Conservation (phyloP, 2,113 vertebrate species). For the Tapirus terrestris region DNA sequence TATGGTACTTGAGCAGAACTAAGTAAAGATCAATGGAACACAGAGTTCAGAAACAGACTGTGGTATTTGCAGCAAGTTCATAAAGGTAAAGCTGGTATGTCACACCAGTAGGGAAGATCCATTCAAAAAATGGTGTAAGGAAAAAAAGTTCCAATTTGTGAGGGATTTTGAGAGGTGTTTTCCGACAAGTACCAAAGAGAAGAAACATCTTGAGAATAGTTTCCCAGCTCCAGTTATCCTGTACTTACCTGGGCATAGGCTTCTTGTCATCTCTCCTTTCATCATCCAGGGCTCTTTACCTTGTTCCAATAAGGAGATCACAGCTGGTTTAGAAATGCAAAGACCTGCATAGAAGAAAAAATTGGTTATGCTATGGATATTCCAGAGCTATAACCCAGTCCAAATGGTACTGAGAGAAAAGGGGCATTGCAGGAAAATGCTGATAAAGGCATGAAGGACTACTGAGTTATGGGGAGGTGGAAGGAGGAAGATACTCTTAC, state of each 20-base stretch:
- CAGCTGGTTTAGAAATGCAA: conserved; percentile 63
- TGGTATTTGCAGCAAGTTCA: neutral
- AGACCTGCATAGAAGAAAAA: conserved; percentile 40
- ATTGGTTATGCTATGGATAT: neutral
- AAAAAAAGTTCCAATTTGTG: neutral
- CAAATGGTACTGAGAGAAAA: neutral
- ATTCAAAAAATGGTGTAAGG: neutral
- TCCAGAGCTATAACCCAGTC: neutral
- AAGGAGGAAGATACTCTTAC: neutral
- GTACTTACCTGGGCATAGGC: conserved; percentile 5
- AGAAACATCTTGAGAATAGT: neutral
- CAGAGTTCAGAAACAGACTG: neutral
- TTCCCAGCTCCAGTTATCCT: neutral
- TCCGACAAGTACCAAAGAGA: neutral
- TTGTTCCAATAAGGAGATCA: conserved; percentile 57
- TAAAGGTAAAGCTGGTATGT: neutral
- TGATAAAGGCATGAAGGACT: too few species aligned
- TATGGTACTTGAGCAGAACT: neutral
- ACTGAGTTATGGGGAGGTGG: rapidly evolving
- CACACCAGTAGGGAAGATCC: neutral
- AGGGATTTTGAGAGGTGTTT: neutral
- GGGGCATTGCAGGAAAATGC: neutral
- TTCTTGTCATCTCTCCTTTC: neutral
- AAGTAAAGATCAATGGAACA: neutral
- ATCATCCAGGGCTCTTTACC: conserved; percentile 15